Evolutionary conservation across 2,888 invertebrate species (phyloP).

Genomic region (Bembecia ichneumoniformis): DNA sequence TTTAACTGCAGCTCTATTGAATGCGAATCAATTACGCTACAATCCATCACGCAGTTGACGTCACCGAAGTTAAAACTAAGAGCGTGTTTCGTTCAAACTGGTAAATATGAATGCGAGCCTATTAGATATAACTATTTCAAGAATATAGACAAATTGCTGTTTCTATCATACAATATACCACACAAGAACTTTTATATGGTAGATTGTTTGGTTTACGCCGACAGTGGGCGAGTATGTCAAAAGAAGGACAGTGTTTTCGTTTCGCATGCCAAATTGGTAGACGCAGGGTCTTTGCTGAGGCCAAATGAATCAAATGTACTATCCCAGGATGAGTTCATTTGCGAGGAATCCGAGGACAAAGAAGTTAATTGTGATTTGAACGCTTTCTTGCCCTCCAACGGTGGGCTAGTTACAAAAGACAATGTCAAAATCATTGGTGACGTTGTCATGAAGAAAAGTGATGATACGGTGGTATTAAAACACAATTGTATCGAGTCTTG

Average conservation of each 20-base stretch:
- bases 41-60: conserved; percentile 40
- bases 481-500: conserved; percentile 34
- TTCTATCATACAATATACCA: conserved; percentile 35
- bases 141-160: conserved; percentile 48
- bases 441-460: conserved; percentile 40
- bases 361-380: conserved; percentile 45
- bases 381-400: conserved; percentile 33
- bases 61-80: conserved; percentile 27
- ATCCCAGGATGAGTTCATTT: conserved; percentile 55
- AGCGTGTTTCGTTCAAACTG: conserved; percentile 29
- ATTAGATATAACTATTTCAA: conserved; percentile 46
- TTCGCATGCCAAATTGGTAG: conserved; percentile 39
- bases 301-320: conserved; percentile 39
- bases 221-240: conserved; percentile 48
- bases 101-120: conserved; percentile 34
- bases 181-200: conserved; percentile 44
- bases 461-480: conserved; percentile 27
- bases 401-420: conserved; percentile 33
- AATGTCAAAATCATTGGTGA: conserved; percentile 23
- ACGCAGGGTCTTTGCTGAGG: conserved; percentile 40
- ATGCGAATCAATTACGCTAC: conserved; percentile 30
- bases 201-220: conserved; percentile 51
- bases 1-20: conserved; percentile 38
- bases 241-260: conserved; percentile 30
- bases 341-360: conserved; percentile 36